phyloP scores from a whole-genome alignment of 1,140 invertebrate species.

The Drosophila auraria region DNA sequence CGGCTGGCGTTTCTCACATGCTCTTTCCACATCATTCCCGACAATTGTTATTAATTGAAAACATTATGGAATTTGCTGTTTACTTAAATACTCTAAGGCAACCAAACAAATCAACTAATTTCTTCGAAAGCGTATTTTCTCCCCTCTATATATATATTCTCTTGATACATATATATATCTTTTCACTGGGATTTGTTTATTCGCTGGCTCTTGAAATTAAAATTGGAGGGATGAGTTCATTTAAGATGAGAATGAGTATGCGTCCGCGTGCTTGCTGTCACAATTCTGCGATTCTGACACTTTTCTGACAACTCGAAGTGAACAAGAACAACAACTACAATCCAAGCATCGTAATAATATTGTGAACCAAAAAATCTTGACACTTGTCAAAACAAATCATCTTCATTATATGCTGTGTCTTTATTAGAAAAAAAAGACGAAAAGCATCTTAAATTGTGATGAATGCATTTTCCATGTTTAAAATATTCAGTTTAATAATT shows the following conservation, averaged over 20 bases:
- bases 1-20: conserved; percentile 2
- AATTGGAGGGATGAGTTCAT: conserved; percentile 46
- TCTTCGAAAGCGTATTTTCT: conserved; percentile 1
- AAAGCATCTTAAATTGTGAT: conserved; percentile 2
- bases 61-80: conserved; percentile 73
- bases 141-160: conserved; percentile 1
- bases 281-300: conserved; percentile 54
- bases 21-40: conserved; percentile 17
- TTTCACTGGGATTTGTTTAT: conserved; percentile 20
- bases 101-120: conserved; percentile 51
- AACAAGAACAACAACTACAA: conserved; percentile 7
- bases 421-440: conserved; percentile 9
- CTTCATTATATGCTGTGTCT: conserved; percentile 21
- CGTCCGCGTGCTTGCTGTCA: conserved; percentile 70
- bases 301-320: conserved; percentile 46
- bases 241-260: conserved; percentile 10
- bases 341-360: conserved; percentile 51
- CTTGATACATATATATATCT: conserved; percentile 7
- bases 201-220: conserved; percentile 16
- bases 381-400: conserved; percentile 63
- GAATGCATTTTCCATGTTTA: conserved; percentile 2
- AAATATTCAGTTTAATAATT: background rate
- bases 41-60: conserved; percentile 78
- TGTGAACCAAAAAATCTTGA: conserved; percentile 43
- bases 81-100: conserved; percentile 46